Conservation (phyloP, 2,113 vertebrate genomes). For the Stomatorhinus ivindoensis region DNA sequence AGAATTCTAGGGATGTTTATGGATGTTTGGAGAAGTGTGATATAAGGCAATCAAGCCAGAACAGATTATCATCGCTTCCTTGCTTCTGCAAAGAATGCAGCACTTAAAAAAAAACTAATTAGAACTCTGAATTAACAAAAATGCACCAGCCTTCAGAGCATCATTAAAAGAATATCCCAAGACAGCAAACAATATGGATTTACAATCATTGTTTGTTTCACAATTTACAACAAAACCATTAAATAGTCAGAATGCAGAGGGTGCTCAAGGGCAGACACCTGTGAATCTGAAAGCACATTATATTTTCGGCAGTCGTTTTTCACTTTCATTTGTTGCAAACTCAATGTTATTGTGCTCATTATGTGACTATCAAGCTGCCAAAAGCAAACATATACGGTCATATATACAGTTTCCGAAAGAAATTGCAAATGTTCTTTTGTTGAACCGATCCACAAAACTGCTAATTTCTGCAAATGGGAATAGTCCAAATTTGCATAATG, state of each 20-base stretch:
- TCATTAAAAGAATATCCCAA: slow-evolving; percentile 2
- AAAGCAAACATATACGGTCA: background rate
- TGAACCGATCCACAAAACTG: background rate
- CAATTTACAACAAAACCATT: background rate
- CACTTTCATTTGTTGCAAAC: background rate
- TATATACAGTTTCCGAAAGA: background rate
- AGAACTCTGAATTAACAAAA: background rate
- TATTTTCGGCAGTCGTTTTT: background rate
- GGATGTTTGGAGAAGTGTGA: background rate
- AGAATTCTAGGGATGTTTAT: slow-evolving; percentile 12
- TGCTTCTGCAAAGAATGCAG: background rate
- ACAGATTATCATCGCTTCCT: background rate
- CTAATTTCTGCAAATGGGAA: background rate
- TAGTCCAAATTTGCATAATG: slow-evolving; percentile 8
- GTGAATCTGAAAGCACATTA: background rate
- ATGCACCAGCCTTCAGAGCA: background rate
- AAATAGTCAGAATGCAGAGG: background rate
- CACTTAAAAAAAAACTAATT: slow-evolving; percentile 1
- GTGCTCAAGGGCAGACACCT: background rate
- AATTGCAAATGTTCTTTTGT: background rate
- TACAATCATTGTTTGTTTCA: background rate
- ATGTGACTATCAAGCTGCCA: background rate
- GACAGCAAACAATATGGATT: background rate
- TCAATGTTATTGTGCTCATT: background rate
- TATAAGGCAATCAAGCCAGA: slow-evolving; percentile 2